These are phyloP conservation scores for Adelges cooleyi DNA, from an alignment of 1,140 invertebrate species.

Conservation along the genomic window DNA sequence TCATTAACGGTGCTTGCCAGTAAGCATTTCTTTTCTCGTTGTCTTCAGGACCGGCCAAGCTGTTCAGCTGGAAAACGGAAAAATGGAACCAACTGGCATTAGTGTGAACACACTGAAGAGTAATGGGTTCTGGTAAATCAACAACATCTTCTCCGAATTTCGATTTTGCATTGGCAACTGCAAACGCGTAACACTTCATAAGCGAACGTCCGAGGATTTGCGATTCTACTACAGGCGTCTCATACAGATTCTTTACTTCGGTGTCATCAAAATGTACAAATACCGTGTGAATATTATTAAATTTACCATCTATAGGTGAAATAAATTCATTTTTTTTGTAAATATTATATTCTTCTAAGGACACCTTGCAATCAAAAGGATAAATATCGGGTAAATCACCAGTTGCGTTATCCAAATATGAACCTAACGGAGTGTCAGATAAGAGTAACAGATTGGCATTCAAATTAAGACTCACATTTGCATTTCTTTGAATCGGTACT, in stretches of 20 bases:
- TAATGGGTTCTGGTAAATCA: slow-evolving; percentile 61
- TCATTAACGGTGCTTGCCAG: slow-evolving; percentile 53
- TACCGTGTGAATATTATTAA: slow-evolving; percentile 49
- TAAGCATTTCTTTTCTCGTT: slow-evolving; percentile 59
- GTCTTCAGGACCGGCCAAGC: slow-evolving; percentile 44
- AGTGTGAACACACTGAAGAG: slow-evolving; percentile 65
- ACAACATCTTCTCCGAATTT: slow-evolving; percentile 57
- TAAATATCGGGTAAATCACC: slow-evolving; percentile 52
- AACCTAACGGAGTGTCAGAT: slow-evolving; percentile 46
- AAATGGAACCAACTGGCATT: slow-evolving; percentile 65
- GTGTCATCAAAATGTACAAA: slow-evolving; percentile 53
- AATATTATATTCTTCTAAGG: slow-evolving; percentile 47
- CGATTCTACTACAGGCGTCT: slow-evolving; percentile 48
- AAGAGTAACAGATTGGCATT: slow-evolving; percentile 52
- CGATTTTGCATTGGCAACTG: slow-evolving; percentile 55
- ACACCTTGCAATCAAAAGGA: slow-evolving; percentile 57
- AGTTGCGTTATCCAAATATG: slow-evolving; percentile 41
- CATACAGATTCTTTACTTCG: slow-evolving; percentile 53
- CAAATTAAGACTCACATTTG: slow-evolving; percentile 45
- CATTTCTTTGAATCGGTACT: slow-evolving; percentile 28
- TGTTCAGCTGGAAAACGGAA: slow-evolving; percentile 74
- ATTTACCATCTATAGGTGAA: slow-evolving; percentile 1
- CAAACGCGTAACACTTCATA: slow-evolving; percentile 58
- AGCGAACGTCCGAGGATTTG: slow-evolving; percentile 56
- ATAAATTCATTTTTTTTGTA: slow-evolving; percentile 5